A percentile compares a stretch with the other conserved stretches of the same genome.
These are phyloP conservation scores for Harmothoe impar DNA, from an alignment of 2,888 invertebrate species.

Conservation along the genomic window DNA sequence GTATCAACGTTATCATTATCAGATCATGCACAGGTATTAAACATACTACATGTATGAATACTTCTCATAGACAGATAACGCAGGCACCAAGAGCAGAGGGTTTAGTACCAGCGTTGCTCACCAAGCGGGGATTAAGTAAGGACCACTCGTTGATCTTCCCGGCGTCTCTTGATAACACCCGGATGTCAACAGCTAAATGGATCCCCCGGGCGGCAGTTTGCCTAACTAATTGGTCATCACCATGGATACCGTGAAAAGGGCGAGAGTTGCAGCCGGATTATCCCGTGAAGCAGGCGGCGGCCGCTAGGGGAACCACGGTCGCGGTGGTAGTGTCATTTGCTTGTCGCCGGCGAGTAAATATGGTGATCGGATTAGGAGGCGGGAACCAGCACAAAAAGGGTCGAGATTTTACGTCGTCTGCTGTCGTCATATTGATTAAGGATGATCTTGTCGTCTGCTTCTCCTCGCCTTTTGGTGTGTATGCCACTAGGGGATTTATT, in stretches of 20 bases:
- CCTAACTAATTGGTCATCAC: constrained; percentile 60
- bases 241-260: constrained; percentile 52
- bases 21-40: no score
- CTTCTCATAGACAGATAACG: no score
- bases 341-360: constrained; percentile 39
- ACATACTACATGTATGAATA: no score
- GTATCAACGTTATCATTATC: no score
- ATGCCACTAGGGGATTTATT: not conserved
- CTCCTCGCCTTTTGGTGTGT: not conserved
- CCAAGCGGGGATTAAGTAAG: constrained; percentile 51
- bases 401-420: not conserved
- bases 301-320: not conserved
- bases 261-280: constrained; percentile 44
- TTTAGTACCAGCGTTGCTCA: not conserved
- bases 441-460: not conserved
- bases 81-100: not conserved
- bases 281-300: not conserved
- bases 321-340: constrained; percentile 19
- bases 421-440: constrained; percentile 23
- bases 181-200: constrained; percentile 60
- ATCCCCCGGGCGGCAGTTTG: constrained; percentile 53
- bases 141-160: constrained; percentile 47
- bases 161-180: constrained; percentile 44
- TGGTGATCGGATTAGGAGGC: constrained; percentile 37
- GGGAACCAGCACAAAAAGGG: constrained; percentile 18